phyloP scores from a whole-genome alignment of 2,113 vertebrate genomes.

The Periophthalmodon schlosseri region DNA sequence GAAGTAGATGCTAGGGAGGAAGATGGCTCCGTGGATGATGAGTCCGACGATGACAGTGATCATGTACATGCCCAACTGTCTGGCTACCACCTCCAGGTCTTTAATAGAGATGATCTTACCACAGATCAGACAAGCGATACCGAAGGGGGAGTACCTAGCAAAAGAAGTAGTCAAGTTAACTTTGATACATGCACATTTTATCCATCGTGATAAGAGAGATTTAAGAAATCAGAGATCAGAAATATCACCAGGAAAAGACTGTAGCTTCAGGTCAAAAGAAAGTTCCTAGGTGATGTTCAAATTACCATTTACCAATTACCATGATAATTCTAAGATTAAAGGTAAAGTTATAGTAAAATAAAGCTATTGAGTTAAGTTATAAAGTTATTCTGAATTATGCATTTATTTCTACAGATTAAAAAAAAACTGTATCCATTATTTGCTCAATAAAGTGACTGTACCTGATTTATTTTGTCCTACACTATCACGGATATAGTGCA shows the following conservation, averaged over 20 bases:
- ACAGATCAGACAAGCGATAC: conserved; percentile 97
- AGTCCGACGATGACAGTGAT: conserved; percentile 95
- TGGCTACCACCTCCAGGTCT: conserved; percentile 93
- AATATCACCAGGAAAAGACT: background rate
- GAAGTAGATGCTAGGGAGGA: conserved; percentile 96
- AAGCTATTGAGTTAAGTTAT: too few species aligned
- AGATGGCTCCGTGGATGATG: conserved; percentile 95
- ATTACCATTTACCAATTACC: too few species aligned
- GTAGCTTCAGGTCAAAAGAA: background rate
- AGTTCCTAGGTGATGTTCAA: background rate
- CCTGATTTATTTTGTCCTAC: too few species aligned
- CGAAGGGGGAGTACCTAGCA: conserved; percentile 94
- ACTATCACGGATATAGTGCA: too few species aligned
- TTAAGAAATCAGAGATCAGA: too few species aligned
- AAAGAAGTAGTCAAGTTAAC: conserved; percentile 30
- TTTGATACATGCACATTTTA: background rate
- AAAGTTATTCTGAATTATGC: too few species aligned
- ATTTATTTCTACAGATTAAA: too few species aligned
- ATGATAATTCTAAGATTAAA: too few species aligned
- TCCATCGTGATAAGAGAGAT: background rate
- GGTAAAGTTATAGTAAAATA: too few species aligned
- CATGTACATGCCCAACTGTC: conserved; percentile 99
- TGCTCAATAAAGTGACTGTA: too few species aligned
- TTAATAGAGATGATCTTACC: conserved; percentile 99
- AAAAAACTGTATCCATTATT: too few species aligned